Conservation (phyloP, 2,113 vertebrate species). For the Poeciliopsis turrubarensis region DNA sequence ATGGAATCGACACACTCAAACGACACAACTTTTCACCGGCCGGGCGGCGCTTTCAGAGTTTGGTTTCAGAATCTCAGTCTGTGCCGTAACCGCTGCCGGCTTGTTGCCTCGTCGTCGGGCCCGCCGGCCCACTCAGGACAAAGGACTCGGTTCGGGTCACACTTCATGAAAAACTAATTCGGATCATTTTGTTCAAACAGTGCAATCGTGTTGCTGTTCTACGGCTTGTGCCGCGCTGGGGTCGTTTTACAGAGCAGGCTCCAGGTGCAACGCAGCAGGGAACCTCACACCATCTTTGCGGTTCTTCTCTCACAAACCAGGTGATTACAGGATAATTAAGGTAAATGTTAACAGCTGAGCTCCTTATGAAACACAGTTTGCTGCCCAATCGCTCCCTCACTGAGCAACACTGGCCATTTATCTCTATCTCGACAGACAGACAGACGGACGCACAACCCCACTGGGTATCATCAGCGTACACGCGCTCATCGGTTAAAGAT, state of each 20-base stretch:
- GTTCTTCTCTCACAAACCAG: conserved; percentile 29
- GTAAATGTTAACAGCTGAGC: conserved; percentile 69
- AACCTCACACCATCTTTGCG: conserved; percentile 7
- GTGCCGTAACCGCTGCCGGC: too few species aligned
- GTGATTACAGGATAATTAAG: conserved; percentile 70
- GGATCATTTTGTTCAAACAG: too few species aligned
- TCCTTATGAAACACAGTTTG: conserved; percentile 47
- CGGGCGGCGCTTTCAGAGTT: too few species aligned
- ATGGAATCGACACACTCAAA: too few species aligned
- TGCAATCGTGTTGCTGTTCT: too few species aligned
- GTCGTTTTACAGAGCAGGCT: conserved; percentile 20
- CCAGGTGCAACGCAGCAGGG: conserved; percentile 63
- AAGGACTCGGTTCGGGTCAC: too few species aligned
- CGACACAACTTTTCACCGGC: too few species aligned
- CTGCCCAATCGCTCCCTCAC: conserved; percentile 25
- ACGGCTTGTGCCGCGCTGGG: too few species aligned
- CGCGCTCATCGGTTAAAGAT: conserved; percentile 18
- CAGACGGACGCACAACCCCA: conserved; percentile 40
- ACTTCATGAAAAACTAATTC: too few species aligned
- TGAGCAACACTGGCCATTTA: conserved; percentile 46
- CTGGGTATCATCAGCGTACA: conserved; percentile 39
- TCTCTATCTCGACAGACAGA: conserved; percentile 54
- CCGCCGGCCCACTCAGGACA: too few species aligned
- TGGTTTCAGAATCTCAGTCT: too few species aligned
- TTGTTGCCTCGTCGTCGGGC: too few species aligned